Evolutionary conservation across 2,113 vertebrate genomes (phyloP).

Genomic region (Nannospalax galili): DNA sequence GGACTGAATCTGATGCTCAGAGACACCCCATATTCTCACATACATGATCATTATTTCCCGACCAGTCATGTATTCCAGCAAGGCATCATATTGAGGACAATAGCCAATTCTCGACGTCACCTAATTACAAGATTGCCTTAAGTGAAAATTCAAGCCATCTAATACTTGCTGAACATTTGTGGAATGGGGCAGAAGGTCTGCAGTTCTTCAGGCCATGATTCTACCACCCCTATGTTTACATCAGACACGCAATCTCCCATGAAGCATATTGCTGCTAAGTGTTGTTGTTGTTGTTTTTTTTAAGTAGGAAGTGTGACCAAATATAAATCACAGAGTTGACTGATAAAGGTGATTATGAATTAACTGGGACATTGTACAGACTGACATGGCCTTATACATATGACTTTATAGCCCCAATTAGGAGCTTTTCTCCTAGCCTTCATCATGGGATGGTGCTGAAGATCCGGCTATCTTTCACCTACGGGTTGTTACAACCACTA

Average conservation of each 20-base stretch:
- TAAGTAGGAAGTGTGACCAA: not conserved
- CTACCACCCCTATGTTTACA: not conserved
- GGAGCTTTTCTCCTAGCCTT: not conserved
- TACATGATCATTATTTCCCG: slow-evolving; percentile 95
- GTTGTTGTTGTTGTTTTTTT: too few relatives aligned
- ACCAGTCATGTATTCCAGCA: slow-evolving; percentile 97
- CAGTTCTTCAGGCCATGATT: not conserved
- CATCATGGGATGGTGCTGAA: not conserved
- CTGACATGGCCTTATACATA: not conserved
- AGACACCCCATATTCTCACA: slow-evolving; percentile 93
- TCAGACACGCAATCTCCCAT: not conserved
- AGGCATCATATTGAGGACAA: slow-evolving; percentile 95
- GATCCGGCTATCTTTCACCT: not conserved
- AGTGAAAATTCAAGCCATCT: slow-evolving; percentile 17
- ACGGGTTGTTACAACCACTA: not conserved
- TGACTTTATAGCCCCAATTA: not conserved
- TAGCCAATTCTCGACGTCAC: slow-evolving; percentile 96
- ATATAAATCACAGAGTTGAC: not conserved
- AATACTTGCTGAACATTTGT: not conserved
- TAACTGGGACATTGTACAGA: not conserved
- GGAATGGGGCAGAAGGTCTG: not conserved
- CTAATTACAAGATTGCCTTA: slow-evolving; percentile 72
- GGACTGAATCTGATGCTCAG: slow-evolving; percentile 90
- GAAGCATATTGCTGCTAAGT: not conserved
- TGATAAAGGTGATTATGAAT: not conserved